Evolutionary conservation across 1,140 invertebrate genomes (phyloP), one percentile per base, ranked within the genome.

Genomic region (Panulirus ornatus): DNA sequence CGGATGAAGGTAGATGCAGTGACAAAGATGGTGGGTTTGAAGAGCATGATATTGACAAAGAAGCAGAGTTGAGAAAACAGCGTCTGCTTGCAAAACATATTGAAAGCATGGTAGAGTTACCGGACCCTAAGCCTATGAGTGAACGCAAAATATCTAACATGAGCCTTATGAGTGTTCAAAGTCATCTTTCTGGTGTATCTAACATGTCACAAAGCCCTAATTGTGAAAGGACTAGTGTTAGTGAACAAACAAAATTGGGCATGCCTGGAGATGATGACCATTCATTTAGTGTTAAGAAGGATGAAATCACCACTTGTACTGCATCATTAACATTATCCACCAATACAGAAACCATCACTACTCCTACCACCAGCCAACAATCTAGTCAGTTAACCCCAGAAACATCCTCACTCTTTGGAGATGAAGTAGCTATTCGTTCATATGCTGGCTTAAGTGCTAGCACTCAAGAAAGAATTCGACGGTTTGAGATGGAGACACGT

Each of bases 401-500:
- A 54, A 54, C 75, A 19, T 6, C 71, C 63, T 78, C 81, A n/a
- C 78, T 94, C 93, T 94, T 93, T 76, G 94, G 94, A 70, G 94
- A 95, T 84, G 94, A 95, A 90, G 94, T 94, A 8, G 93, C 95
- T 19, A 95, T 95, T 85, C 94, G 94, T 78, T 95, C 95, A 0
- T 96, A 96, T 88, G 94, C 95, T 0, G 95, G 95, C 44, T 93
- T 96, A 14, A 95, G 94, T 88, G 94, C 95, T 16, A 95, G 94
- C 0, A 96, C 95, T 0, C 95, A 96, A 92, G 95, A 96, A 92
- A 93, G 96, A 90, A 95, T 96, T 73, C 94, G 94, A 89, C 95
- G 95, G 92, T 96, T 97, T 93, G 96, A 97, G 92, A 94, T 96
- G 92, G 96, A 97, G 93, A 96, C 96, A 0, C 95, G 95, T 92